phyloP scores from a whole-genome alignment of 2,113 vertebrate genomes.

The Falcunculus frontatus region DNA sequence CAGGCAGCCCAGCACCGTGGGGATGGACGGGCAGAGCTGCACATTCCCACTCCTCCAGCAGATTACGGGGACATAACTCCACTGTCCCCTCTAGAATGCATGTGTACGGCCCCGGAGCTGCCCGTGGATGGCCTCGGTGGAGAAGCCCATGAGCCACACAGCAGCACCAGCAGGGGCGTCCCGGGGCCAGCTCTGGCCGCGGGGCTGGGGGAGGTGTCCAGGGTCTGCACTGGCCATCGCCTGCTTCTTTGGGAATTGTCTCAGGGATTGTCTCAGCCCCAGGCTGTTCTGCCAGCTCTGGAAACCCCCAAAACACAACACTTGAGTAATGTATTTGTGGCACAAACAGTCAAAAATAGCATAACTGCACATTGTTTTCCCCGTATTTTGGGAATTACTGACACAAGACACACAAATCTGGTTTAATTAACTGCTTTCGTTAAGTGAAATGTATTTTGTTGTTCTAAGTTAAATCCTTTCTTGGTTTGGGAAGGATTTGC shows the following conservation, averaged over 20 bases:
- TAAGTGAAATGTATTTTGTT: neutral
- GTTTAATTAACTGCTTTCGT: neutral
- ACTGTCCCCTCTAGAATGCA: neutral
- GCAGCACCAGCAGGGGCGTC: neutral
- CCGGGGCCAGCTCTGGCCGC: fast-evolving
- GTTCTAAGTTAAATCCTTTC: neutral
- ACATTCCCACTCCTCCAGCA: neutral
- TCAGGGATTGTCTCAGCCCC: neutral
- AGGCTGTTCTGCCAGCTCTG: neutral
- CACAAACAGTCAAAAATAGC: neutral
- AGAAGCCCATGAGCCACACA: neutral
- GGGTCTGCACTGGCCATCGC: fast-evolving
- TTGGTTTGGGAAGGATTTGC: neutral
- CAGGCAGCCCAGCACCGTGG: neutral
- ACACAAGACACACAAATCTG: neutral
- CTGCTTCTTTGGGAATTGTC: neutral
- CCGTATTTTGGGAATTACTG: neutral
- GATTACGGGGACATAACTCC: neutral
- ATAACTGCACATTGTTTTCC: neutral
- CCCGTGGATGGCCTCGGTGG: fast-evolving
- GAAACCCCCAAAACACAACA: neutral
- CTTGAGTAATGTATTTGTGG: neutral
- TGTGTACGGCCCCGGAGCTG: neutral
- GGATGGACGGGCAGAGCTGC: neutral
- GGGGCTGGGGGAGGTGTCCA: neutral